phyloP scores from a whole-genome alignment of 2,797 vertebrate genomes.

The Epinephelus coioides region DNA sequence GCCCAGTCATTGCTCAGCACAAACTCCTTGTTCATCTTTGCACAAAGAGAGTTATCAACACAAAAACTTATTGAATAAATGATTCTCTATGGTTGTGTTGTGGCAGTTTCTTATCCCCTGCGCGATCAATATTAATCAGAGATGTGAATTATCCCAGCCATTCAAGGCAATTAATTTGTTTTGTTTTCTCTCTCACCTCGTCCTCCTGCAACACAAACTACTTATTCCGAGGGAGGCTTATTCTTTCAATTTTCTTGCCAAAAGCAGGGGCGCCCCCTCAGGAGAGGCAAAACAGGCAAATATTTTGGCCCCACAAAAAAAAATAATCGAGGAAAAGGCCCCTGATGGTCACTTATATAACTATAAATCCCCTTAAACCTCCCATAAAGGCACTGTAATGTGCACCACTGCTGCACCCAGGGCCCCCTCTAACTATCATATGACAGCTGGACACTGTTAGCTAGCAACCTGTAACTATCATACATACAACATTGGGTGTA shows the following conservation, averaged over 20 bases:
- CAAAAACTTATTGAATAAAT: conserved; percentile 54
- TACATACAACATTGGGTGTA: too few relatives aligned
- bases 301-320: too few relatives aligned
- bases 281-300: too few relatives aligned
- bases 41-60: conserved; percentile 69
- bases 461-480: too few relatives aligned
- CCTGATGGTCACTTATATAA: too few relatives aligned
- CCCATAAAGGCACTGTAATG: too few relatives aligned
- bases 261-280: conserved; percentile 33
- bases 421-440: too few relatives aligned
- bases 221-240: conserved; percentile 62
- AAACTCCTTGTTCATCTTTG: conserved; percentile 41
- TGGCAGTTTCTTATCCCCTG: conserved; percentile 70
- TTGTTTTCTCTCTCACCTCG: conserved; percentile 41
- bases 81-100: conserved; percentile 62
- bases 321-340: too few relatives aligned
- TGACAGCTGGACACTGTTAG: too few relatives aligned
- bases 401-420: too few relatives aligned
- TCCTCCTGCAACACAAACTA: conserved; percentile 36
- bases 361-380: too few relatives aligned
- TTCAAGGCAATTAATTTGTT: conserved; percentile 76
- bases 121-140: conserved; percentile 81
- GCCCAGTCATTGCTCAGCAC: conserved; percentile 51
- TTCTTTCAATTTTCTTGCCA: conserved; percentile 68
- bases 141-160: conserved; percentile 75